Base-by-base conservation (phyloP, 2,888 invertebrate species). In the Lasioglossum villosulum region DNA sequence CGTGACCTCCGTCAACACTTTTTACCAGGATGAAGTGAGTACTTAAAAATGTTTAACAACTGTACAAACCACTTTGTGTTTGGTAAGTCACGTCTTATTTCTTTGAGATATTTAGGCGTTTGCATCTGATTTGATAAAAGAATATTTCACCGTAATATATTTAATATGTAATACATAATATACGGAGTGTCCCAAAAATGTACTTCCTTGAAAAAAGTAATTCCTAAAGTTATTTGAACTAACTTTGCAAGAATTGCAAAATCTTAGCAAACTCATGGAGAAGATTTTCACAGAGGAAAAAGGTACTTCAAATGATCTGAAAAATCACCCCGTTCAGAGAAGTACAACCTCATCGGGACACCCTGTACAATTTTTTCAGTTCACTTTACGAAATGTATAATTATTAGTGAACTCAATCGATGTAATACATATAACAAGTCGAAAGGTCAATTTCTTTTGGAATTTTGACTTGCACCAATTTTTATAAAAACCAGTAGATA, bases 11-110 rank as follows among this genome's bases (percentile, higher is more conserved):
- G 42, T 63, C 23, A 79, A 77, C 52, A 78, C 30, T 42, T 63
- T 56, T 68, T 63, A 56, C 74, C 75, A 81, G 73, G 63, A 76
- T 78, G 73, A 48, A 84, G 85, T 87, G 74, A 87, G 87, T 89
- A 89, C 56, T 78, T 68, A 39, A 83, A 42, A 42, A 42, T 27
- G 66, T 74, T 39, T 42, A 16, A 42, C 78, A 73, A 77, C 8
- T 12, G 23, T 45, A 78, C 56, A 74, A 77, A n/a, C 1, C 10
- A 19, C 30, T 76, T 83, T 72, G 83, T 45, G 74, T 70, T 85
- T 76, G 8, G 52, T 52, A 56, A 56, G 56, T 56, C 56, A 56
- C 23, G 12, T n/a, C 12, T 56, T 56, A 56, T 56, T 56, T n/a
- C 56, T 56, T 56, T 4, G 12, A n/a, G n/a, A 56, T 12, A n/a